Base-by-base conservation (phyloP, 2,888 invertebrate species). In the Melolontha melolontha region DNA sequence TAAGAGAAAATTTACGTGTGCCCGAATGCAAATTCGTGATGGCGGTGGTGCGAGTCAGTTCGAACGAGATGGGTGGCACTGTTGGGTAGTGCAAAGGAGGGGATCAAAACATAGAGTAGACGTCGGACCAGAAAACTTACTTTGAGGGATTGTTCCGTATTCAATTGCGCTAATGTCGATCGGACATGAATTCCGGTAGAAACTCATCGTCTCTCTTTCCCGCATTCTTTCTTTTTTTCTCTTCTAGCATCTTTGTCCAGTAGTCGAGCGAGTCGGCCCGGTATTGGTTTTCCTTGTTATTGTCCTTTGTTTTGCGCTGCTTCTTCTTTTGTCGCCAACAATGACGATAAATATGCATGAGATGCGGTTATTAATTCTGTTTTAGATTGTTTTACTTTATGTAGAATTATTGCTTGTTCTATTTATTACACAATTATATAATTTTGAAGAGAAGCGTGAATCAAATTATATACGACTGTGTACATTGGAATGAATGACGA, bases 1-100 rank as follows among this genome's bases (percentile, higher is more conserved):
- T 81, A 81, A 79, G 77, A 79, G 75, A 78, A 81, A 81, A 81
- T 81, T 81, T 57, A 57, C 57, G 78, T 79, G 79, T 78, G 76
- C 77, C 72, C 75, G 66, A 72, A 72, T 72, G 72, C 68, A 71
- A 72, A 73, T 57, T 64, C 63, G 49, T 55, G 51, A 55, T 55
- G 40, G 54, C 34, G 54, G 40, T 27, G 54, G 40, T 54, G 11
- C 54, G 54, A 54, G 39, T 54, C 40, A 54, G 39, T 12, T 39
- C 39, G 39, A 54, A 40, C 40, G 51, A 54, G 39, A 34, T 34
- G 40, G 27, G 40, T 34, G 40, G 14, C 12, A 27, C 27, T 51
- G 7, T 5, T 29, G 27, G n/a, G 51, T 12, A 34, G 12, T 12
- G 29, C 11, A 29, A 12, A 39, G 14, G 39, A 39, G 16, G 16